These are phyloP conservation scores for Ibidorhyncha struthersii DNA, from an alignment of 2,113 vertebrate species.

Conservation along the genomic window DNA sequence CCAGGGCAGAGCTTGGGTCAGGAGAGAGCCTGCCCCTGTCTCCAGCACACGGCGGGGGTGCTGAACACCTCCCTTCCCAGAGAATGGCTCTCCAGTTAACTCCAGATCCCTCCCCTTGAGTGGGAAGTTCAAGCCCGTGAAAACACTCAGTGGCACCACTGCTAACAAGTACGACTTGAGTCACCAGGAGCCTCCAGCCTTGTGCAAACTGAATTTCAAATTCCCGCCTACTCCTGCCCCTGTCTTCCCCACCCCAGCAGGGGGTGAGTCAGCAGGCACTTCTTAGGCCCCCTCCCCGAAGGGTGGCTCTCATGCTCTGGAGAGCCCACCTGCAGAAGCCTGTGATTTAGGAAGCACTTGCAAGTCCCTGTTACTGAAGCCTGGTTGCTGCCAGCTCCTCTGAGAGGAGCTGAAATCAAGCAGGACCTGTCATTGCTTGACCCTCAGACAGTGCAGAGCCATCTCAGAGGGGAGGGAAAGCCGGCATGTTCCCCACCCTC, in stretches of 20 bases:
- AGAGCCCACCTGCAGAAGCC: not conserved
- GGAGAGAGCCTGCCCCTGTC: not conserved
- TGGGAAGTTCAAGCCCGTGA: not conserved
- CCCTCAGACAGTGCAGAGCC: not conserved
- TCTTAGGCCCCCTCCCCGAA: not conserved
- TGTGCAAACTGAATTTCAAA: not conserved
- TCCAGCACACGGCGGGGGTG: not conserved
- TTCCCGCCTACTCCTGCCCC: not conserved
- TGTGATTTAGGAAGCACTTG: not conserved
- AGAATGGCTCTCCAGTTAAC: not conserved
- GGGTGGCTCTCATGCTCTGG: not conserved
- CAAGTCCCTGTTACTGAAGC: not conserved
- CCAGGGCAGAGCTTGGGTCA: not conserved
- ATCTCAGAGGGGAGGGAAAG: not conserved
- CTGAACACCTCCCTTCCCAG: not conserved
- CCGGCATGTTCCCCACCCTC: not conserved
- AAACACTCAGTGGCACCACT: not conserved
- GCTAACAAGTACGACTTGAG: not conserved
- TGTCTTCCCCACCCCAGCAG: not conserved
- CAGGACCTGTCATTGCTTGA: not conserved
- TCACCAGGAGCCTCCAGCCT: not conserved
- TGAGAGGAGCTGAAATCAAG: not conserved
- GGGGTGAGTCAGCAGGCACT: not conserved
- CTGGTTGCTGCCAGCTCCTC: not conserved
- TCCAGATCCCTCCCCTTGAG: not conserved